These are phyloP conservation scores for Mormoops blainvillei DNA, from an alignment of 2,113 vertebrate species.

Conservation along the genomic window DNA sequence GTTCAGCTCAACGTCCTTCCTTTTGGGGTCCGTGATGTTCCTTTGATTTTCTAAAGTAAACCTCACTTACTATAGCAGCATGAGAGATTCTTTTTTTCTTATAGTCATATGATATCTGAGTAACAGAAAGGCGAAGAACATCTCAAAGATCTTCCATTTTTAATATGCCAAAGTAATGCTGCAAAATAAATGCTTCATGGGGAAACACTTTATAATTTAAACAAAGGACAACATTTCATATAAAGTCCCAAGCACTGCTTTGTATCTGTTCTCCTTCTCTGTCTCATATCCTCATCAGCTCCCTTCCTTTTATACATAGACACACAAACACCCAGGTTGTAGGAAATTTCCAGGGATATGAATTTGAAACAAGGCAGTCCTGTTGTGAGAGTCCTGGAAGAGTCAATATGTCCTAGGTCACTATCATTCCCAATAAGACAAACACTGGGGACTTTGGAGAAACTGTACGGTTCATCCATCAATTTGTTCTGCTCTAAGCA, in stretches of 20 bases:
- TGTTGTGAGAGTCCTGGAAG: background rate
- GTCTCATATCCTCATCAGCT: background rate
- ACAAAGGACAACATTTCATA: background rate
- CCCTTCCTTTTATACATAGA: background rate
- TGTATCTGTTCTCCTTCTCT: background rate
- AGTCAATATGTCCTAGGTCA: background rate
- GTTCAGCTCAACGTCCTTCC: background rate
- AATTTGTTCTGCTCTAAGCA: background rate
- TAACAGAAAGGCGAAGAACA: background rate
- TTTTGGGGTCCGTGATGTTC: background rate
- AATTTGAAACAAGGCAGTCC: background rate
- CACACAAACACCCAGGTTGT: background rate
- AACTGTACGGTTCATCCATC: background rate
- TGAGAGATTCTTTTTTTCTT: background rate
- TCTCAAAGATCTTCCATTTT: background rate
- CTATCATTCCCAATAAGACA: background rate
- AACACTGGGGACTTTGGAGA: background rate
- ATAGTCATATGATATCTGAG: background rate
- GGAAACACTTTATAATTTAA: background rate
- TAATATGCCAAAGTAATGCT: background rate
- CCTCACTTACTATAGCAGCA: background rate
- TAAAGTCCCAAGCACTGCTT: background rate
- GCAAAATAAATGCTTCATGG: background rate
- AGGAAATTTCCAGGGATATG: background rate
- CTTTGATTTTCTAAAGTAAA: background rate